A percentile compares a stretch with the other conserved stretches of the same genome.
Conservation (phyloP, 2,797 vertebrate genomes). For the Lerista edwardsae region DNA sequence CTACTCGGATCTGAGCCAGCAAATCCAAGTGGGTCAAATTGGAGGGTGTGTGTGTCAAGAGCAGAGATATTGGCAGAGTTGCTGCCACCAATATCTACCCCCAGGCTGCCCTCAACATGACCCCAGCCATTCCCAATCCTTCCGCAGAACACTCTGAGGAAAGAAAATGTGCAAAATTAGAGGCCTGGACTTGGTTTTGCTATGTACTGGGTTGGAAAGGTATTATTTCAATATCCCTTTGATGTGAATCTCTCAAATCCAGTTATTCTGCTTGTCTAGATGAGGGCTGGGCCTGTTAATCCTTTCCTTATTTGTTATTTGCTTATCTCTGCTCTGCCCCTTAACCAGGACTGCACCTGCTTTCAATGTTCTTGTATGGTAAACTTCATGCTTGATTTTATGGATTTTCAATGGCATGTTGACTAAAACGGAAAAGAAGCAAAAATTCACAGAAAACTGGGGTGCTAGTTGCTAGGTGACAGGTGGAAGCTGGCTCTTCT, state of each 20-base stretch:
- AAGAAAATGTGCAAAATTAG: not conserved
- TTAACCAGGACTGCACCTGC: slow-evolving; percentile 56
- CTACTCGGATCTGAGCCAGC: no score
- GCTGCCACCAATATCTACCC: no score
- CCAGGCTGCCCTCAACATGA: no score
- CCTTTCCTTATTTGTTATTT: no score
- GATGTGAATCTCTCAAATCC: not conserved
- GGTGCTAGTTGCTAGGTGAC: slow-evolving; percentile 73
- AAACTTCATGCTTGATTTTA: slow-evolving; percentile 66
- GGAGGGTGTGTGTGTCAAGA: no score
- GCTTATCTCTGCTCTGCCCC: not conserved
- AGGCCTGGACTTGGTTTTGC: not conserved
- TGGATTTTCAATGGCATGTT: slow-evolving; percentile 56
- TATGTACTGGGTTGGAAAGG: no score
- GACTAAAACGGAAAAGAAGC: slow-evolving; percentile 62
- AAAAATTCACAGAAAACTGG: slow-evolving; percentile 49
- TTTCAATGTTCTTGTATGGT: slow-evolving; percentile 70
- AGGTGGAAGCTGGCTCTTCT: slow-evolving; percentile 66
- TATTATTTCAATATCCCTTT: no score
- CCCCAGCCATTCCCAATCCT: no score
- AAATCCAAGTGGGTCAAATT: no score
- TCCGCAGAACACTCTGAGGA: no score
- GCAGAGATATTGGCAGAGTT: no score
- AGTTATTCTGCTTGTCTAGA: not conserved
- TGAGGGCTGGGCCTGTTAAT: not conserved